These are phyloP conservation scores for Clarias laeviceps DNA, from an alignment of 2,797 vertebrate species.

Conservation along the genomic window DNA sequence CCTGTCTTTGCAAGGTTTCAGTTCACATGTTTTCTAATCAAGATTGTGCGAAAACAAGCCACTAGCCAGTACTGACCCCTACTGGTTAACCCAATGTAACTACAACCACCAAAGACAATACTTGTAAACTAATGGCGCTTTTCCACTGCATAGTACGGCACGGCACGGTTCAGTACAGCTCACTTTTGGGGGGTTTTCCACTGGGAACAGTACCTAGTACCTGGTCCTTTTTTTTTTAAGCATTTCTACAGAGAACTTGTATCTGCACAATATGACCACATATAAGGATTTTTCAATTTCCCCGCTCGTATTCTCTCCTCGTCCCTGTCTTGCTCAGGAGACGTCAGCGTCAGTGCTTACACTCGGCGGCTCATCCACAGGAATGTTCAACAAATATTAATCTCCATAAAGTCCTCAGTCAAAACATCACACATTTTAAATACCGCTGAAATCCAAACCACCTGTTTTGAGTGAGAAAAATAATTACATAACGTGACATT, in stretches of 20 bases:
- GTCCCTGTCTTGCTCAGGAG: not conserved
- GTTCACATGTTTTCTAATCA: not conserved
- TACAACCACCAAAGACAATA: not conserved
- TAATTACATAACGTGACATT: not conserved
- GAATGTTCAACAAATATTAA: not conserved
- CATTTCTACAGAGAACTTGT: not conserved
- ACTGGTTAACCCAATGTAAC: conserved; percentile 43
- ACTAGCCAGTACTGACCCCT: conserved; percentile 56
- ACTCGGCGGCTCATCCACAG: not conserved
- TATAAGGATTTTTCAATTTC: too few species aligned
- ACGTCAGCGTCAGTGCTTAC: not conserved
- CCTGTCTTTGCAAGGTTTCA: not conserved
- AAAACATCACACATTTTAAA: not conserved
- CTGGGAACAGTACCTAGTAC: too few species aligned
- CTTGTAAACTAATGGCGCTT: too few species aligned
- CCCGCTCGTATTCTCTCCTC: not conserved
- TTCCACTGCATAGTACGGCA: too few species aligned
- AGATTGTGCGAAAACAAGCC: not conserved
- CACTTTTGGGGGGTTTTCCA: too few species aligned
- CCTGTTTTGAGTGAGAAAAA: not conserved
- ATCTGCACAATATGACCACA: not conserved
- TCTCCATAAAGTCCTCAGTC: not conserved
- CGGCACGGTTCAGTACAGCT: too few species aligned
- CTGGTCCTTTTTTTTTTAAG: too few species aligned
- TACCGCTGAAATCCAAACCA: not conserved